phyloP scores from a whole-genome alignment of 1,140 invertebrate species.

The Conopomorpha cramerella region DNA sequence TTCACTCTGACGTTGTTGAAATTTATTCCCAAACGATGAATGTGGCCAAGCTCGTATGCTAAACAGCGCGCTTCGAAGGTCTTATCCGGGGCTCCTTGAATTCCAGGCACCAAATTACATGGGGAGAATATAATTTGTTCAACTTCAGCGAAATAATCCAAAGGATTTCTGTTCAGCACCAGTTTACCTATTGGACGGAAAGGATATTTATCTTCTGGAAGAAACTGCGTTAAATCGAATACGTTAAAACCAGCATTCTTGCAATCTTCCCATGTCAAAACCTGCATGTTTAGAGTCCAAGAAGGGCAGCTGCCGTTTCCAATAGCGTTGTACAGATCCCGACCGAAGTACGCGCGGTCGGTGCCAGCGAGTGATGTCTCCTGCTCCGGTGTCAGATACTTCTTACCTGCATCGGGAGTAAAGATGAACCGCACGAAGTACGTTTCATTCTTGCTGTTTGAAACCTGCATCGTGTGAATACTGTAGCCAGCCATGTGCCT shows the following conservation, averaged over 20 bases:
- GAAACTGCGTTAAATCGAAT: slow-evolving; percentile 75
- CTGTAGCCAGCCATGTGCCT: slow-evolving; percentile 67
- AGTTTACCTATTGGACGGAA: slow-evolving; percentile 83
- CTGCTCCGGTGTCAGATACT: slow-evolving; percentile 62
- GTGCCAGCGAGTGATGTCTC: slow-evolving; percentile 64
- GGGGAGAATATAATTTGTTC: slow-evolving; percentile 90
- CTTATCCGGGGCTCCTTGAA: slow-evolving; percentile 84
- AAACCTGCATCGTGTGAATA: slow-evolving; percentile 68
- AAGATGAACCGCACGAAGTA: slow-evolving; percentile 77
- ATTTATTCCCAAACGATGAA: slow-evolving; percentile 86
- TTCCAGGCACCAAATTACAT: slow-evolving; percentile 83
- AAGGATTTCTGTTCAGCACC: slow-evolving; percentile 81
- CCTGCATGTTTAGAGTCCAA: slow-evolving; percentile 68
- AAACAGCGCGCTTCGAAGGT: slow-evolving; percentile 88
- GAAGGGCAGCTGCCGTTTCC: slow-evolving; percentile 69
- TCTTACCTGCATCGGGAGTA: slow-evolving; percentile 72
- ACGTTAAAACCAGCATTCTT: slow-evolving; percentile 63
- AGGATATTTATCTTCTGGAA: slow-evolving; percentile 82
- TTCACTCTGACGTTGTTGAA: slow-evolving; percentile 89
- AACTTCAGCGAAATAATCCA: slow-evolving; percentile 86
- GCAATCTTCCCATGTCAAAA: slow-evolving; percentile 58
- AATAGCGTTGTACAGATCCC: slow-evolving; percentile 79
- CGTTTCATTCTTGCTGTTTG: slow-evolving; percentile 58
- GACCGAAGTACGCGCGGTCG: slow-evolving; percentile 75
- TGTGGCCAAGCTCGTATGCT: slow-evolving; percentile 86